These are phyloP conservation scores for Atta texana DNA, from an alignment of 1,140 invertebrate genomes.

Conservation along the genomic window DNA sequence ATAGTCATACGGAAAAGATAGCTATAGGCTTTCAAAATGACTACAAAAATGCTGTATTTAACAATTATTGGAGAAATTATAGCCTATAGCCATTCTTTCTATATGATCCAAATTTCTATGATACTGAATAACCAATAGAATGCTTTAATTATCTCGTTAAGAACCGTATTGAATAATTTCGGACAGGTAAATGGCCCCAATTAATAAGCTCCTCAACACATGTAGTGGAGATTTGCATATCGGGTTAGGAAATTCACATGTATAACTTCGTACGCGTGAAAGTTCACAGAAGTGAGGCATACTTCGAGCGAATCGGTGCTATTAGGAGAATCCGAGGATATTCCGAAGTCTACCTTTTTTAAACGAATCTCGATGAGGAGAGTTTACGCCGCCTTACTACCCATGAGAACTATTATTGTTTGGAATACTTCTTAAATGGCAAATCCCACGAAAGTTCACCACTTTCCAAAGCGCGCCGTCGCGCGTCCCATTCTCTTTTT, in stretches of 20 bases:
- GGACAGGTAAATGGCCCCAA: slow-evolving; percentile 45
- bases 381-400: background rate
- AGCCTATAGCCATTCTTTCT: too few species aligned
- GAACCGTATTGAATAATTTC: slow-evolving; percentile 59
- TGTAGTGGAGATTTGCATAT: slow-evolving; percentile 66
- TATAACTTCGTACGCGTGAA: slow-evolving; percentile 14
- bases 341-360: background rate
- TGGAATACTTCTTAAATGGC: slow-evolving; percentile 25
- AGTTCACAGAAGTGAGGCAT: slow-evolving; percentile 39
- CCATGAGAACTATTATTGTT: slow-evolving; percentile 42
- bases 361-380: slow-evolving; percentile 23
- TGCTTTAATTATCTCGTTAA: slow-evolving; percentile 59
- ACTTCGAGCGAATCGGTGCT: slow-evolving; percentile 30
- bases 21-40: too few species aligned
- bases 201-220: slow-evolving; percentile 63
- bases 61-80: too few species aligned
- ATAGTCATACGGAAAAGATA: background rate
- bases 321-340: slow-evolving; percentile 31
- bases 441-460: background rate
- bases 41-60: too few species aligned
- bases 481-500: background rate
- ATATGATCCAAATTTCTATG: too few species aligned
- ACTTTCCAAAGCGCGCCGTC: background rate
- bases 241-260: slow-evolving; percentile 54
- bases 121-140: slow-evolving; percentile 11